phyloP scores from a whole-genome alignment of 2,113 vertebrate genomes.

The Clinocottus analis region DNA sequence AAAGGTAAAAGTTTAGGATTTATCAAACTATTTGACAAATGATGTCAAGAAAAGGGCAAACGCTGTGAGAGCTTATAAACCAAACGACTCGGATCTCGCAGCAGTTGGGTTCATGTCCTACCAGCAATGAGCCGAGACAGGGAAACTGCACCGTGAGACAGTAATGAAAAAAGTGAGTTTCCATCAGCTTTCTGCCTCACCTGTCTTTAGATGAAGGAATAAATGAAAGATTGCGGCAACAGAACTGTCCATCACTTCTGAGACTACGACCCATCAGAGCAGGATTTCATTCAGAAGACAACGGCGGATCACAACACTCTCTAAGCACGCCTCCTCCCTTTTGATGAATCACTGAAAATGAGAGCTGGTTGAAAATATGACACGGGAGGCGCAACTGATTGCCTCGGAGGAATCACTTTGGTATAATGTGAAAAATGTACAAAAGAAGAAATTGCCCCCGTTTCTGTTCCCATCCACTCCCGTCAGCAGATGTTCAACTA shows the following conservation, averaged over 20 bases:
- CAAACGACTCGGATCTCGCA: constrained; percentile 48
- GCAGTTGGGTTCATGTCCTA: constrained; percentile 49
- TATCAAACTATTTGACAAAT: constrained; percentile 52
- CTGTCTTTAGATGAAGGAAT: constrained; percentile 62
- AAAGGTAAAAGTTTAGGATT: constrained; percentile 39
- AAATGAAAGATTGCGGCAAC: constrained; percentile 63
- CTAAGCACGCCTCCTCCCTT: constrained; percentile 23
- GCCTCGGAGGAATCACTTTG: constrained; percentile 7
- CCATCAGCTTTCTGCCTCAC: constrained; percentile 70
- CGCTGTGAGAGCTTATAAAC: constrained; percentile 29
- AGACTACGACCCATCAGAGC: constrained; percentile 59
- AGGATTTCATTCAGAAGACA: constrained; percentile 50
- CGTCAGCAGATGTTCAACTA: not conserved
- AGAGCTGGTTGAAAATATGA: constrained; percentile 39
- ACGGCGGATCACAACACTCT: constrained; percentile 56
- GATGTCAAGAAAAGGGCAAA: constrained; percentile 58
- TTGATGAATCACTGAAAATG: constrained; percentile 49
- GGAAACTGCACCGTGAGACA: constrained; percentile 41
- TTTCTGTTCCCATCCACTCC: not conserved
- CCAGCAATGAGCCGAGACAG: constrained; percentile 52
- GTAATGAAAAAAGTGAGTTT: constrained; percentile 66
- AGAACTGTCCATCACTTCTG: constrained; percentile 67
- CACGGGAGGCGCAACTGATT: constrained; percentile 20
- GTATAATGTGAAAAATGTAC: constrained; percentile 6
- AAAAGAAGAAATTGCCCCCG: not conserved